Conservation (phyloP, 37 sponge, comb jelly and placozoan species). For the Ephydatia muelleri region DNA sequence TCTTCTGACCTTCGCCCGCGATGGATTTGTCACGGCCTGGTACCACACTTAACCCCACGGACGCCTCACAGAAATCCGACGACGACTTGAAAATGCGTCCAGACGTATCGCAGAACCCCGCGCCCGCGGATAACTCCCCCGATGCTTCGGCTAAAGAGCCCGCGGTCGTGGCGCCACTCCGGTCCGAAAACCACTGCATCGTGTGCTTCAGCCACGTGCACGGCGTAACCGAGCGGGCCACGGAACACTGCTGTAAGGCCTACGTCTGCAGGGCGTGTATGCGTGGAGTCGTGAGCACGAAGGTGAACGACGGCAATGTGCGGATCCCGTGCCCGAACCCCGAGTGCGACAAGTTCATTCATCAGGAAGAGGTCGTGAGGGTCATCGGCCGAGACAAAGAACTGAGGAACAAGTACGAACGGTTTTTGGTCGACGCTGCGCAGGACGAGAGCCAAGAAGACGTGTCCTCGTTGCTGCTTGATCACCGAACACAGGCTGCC, state of each 20-base stretch:
- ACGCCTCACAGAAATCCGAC: no score
- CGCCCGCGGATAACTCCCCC: no score
- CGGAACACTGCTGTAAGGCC: conserved; percentile 39
- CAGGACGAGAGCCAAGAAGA: conserved; percentile 15
- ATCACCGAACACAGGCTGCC: conserved; percentile 57
- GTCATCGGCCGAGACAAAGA: not conserved
- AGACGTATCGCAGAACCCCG: no score
- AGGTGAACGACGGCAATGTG: conserved; percentile 38
- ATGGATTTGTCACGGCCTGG: no score
- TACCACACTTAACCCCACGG: no score
- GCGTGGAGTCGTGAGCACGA: conserved; percentile 12
- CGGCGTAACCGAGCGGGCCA: not conserved
- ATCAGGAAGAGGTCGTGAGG: conserved; percentile 5
- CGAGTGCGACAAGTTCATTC: conserved; percentile 42
- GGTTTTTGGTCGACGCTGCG: not conserved
- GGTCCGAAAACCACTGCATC: not conserved
- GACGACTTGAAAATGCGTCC: no score
- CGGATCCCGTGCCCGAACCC: conserved; percentile 62
- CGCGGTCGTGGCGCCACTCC: no score
- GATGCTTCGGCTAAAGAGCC: no score
- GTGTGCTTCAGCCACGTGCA: not conserved
- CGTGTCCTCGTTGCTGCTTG: conserved; percentile 62
- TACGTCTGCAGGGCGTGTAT: conserved; percentile 57
- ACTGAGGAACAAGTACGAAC: conserved; percentile 28
- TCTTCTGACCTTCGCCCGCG: no score